These are phyloP conservation scores for Drosophila flavopinicola DNA, from an alignment of 2,888 invertebrate genomes.

Conservation along the genomic window DNA sequence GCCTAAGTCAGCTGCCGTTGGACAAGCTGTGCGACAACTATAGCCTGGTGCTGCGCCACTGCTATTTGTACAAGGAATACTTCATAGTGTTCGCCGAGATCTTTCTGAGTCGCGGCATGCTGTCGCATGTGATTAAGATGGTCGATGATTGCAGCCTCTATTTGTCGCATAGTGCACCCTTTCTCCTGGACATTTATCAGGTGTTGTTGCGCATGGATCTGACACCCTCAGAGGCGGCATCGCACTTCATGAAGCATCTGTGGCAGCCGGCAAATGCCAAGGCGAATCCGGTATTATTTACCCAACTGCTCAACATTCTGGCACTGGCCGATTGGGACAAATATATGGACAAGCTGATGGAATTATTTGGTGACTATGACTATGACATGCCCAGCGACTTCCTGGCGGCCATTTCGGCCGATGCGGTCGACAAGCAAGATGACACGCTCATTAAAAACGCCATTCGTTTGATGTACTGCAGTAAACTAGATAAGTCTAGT, in stretches of 20 bases:
- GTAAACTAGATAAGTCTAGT: too few species aligned
- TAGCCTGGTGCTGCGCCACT: constrained; percentile 12
- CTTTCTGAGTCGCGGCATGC: constrained; percentile 27
- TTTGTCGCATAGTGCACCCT: background rate
- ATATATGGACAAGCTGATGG: constrained; percentile 19
- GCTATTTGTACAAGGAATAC: constrained; percentile 32
- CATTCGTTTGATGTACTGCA: constrained; percentile 9
- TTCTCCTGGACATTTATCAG: constrained; percentile 11
- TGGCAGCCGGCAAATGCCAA: constrained; percentile 35
- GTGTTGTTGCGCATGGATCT: background rate
- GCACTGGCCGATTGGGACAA: constrained; percentile 43
- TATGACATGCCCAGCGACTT: constrained; percentile 37
- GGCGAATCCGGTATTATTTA: constrained; percentile 7
- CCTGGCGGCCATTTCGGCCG: background rate
- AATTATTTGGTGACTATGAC: constrained; percentile 8
- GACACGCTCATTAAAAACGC: background rate
- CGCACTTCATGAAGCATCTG: constrained; percentile 45
- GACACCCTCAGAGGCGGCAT: constrained; percentile 1
- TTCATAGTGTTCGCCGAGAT: constrained; percentile 29
- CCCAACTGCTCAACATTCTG: constrained; percentile 31
- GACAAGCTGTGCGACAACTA: constrained; percentile 25
- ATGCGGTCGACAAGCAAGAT: constrained; percentile 13
- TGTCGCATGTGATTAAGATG: constrained; percentile 27
- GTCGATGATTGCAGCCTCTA: constrained; percentile 46
- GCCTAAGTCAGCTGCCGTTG: constrained; percentile 3